These are phyloP conservation scores for Phainopepla nitens DNA, from an alignment of 2,113 vertebrate genomes.

Conservation along the genomic window DNA sequence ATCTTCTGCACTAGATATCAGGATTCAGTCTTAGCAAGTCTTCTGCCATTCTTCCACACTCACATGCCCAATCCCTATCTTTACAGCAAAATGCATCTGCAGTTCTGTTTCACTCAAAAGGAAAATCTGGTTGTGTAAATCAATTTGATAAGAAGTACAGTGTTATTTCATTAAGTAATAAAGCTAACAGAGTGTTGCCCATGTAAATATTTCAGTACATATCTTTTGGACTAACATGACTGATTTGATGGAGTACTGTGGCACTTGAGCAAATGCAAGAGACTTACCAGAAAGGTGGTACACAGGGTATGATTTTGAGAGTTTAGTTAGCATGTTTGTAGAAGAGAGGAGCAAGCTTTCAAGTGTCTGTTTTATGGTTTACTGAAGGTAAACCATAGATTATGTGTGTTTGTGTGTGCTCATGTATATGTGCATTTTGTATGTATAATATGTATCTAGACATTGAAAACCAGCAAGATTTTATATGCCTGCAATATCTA, in stretches of 20 bases:
- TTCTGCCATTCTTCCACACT: neutral
- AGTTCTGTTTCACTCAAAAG: neutral
- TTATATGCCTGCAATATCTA: neutral
- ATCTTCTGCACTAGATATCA: neutral
- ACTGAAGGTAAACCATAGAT: slow-evolving; percentile 20
- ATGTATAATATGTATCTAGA: neutral
- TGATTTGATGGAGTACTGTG: neutral
- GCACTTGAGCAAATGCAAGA: neutral
- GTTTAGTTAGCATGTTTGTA: neutral
- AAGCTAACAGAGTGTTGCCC: neutral
- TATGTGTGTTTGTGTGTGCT: neutral
- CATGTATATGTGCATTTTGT: slow-evolving; percentile 3
- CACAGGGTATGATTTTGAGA: neutral
- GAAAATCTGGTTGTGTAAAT: neutral
- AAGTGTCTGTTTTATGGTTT: slow-evolving; percentile 8
- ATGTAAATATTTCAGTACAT: neutral
- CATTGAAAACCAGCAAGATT: neutral
- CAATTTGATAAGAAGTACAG: neutral
- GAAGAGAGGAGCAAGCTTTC: neutral
- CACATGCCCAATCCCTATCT: neutral
- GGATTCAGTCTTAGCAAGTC: neutral
- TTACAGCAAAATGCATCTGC: neutral
- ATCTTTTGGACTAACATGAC: neutral
- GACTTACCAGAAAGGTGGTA: neutral
- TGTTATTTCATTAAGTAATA: neutral